Evolutionary conservation across 1,140 invertebrate genomes (phyloP).

Genomic region (Drosophila aff.): DNA sequence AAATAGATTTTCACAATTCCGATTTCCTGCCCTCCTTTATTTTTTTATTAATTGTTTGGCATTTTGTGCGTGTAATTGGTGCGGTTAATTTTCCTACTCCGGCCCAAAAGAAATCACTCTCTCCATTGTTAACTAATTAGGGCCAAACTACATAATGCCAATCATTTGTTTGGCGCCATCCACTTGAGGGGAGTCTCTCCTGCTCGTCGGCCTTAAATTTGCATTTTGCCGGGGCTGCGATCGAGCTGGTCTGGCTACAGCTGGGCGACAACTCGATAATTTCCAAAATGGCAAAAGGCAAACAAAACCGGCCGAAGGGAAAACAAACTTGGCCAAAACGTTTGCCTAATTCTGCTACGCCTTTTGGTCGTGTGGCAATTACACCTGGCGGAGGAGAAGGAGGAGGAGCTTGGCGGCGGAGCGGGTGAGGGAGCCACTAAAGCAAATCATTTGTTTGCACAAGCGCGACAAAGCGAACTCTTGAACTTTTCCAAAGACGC

Average conservation of each 20-base stretch:
- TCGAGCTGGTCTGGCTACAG: constrained; percentile 14
- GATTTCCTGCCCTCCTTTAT: constrained; percentile 1
- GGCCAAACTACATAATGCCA: constrained; percentile 49
- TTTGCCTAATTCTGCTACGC: constrained; percentile 54
- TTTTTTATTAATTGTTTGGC: constrained; percentile 66
- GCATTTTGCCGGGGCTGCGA: constrained; percentile 26
- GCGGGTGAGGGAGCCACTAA: constrained; percentile 43
- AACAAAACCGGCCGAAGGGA: constrained; percentile 40
- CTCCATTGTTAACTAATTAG: constrained; percentile 66
- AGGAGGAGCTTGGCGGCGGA: neutral
- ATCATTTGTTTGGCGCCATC: constrained; percentile 46
- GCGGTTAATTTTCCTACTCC: constrained; percentile 47
- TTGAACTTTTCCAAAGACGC: constrained; percentile 66
- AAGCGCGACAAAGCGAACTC: constrained; percentile 78
- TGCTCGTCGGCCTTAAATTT: constrained; percentile 27
- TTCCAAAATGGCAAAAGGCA: constrained; percentile 61
- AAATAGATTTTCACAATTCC: constrained; percentile 54
- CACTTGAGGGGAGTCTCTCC: constrained; percentile 19
- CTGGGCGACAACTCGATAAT: constrained; percentile 70
- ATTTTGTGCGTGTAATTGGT: constrained; percentile 64
- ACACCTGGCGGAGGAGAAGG: constrained; percentile 23
- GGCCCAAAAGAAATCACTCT: constrained; percentile 18
- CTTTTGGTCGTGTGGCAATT: constrained; percentile 56
- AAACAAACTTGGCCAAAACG: constrained; percentile 32
- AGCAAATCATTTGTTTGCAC: constrained; percentile 83